Evolutionary conservation across 2,888 invertebrate species (phyloP).

Genomic region (Miltochrista miniata): DNA sequence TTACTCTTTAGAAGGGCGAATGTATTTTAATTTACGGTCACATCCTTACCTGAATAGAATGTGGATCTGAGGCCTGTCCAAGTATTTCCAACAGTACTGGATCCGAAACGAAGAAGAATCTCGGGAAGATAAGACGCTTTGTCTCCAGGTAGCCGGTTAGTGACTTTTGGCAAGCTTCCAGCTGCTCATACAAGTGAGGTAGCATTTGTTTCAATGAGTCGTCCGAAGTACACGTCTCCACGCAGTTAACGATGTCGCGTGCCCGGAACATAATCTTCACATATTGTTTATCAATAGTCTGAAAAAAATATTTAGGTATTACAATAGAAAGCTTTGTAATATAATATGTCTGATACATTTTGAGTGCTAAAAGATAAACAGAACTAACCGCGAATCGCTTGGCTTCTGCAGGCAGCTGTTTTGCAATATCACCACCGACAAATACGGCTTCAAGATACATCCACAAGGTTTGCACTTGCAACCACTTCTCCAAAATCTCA

Average conservation of each 20-base stretch:
- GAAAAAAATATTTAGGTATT: slow-evolving; percentile 6
- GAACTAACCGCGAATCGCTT: slow-evolving; percentile 87
- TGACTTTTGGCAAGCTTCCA: slow-evolving; percentile 96
- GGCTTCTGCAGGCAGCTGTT: slow-evolving; percentile 92
- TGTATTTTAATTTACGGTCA: too few species aligned
- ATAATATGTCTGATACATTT: neutral
- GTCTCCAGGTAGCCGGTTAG: slow-evolving; percentile 93
- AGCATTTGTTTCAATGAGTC: slow-evolving; percentile 91
- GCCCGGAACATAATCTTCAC: slow-evolving; percentile 94
- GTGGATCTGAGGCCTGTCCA: slow-evolving; percentile 94
- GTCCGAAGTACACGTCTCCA: slow-evolving; percentile 93
- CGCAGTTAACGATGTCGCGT: slow-evolving; percentile 91
- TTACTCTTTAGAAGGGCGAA: too few species aligned
- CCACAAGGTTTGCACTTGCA: slow-evolving; percentile 94
- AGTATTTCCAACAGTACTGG: slow-evolving; percentile 94
- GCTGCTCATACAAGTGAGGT: slow-evolving; percentile 91
- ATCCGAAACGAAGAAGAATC: slow-evolving; percentile 96
- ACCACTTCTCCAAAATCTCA: slow-evolving; percentile 94
- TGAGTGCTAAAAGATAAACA: neutral
- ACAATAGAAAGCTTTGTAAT: neutral
- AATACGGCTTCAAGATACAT: slow-evolving; percentile 96
- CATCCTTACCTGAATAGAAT: slow-evolving; percentile 86
- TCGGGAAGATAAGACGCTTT: slow-evolving; percentile 92
- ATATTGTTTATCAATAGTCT: slow-evolving; percentile 94
- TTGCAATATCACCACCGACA: slow-evolving; percentile 95